These are phyloP conservation scores for Sturmia bella DNA, from an alignment of 2,888 invertebrate genomes.

Conservation along the genomic window DNA sequence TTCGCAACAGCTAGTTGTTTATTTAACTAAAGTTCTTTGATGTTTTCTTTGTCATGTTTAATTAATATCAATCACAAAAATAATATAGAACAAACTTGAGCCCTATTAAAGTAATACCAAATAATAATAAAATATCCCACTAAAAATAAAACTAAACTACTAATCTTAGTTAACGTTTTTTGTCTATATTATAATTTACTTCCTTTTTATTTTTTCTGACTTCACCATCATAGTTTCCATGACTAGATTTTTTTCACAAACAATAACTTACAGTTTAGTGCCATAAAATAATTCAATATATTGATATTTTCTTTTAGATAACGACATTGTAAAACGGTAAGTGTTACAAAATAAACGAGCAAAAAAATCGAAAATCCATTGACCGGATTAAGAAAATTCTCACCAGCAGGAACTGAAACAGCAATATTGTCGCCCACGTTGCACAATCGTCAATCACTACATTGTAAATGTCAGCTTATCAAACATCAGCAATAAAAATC, in stretches of 20 bases:
- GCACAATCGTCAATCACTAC: slow-evolving; percentile 69
- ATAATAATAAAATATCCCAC: no score
- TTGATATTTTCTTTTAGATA: slow-evolving; percentile 29
- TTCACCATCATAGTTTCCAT: no score
- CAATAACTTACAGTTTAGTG: slow-evolving; percentile 5
- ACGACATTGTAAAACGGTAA: slow-evolving; percentile 13
- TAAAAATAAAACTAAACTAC: no score
- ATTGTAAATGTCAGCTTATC: slow-evolving; percentile 60
- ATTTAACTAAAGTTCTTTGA: no score
- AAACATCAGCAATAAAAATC: slow-evolving; percentile 29
- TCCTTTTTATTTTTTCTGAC: no score
- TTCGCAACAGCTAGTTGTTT: no score
- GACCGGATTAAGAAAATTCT: slow-evolving; percentile 18
- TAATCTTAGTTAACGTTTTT: no score
- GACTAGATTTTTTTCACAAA: background rate
- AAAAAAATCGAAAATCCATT: slow-evolving; percentile 5
- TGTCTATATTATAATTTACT: no score
- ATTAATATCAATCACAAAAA: no score
- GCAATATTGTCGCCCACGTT: slow-evolving; percentile 71
- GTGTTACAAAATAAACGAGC: slow-evolving; percentile 25
- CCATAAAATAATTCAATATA: slow-evolving; percentile 40
- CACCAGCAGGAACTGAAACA: background rate
- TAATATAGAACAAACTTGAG: no score
- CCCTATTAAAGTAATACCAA: no score
- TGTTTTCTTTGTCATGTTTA: no score